Percentiles rank a stretch among this genome's conserved stretches.
Evolutionary conservation across 2,888 invertebrate species (phyloP).

Genomic region (Melanotus villosus): DNA sequence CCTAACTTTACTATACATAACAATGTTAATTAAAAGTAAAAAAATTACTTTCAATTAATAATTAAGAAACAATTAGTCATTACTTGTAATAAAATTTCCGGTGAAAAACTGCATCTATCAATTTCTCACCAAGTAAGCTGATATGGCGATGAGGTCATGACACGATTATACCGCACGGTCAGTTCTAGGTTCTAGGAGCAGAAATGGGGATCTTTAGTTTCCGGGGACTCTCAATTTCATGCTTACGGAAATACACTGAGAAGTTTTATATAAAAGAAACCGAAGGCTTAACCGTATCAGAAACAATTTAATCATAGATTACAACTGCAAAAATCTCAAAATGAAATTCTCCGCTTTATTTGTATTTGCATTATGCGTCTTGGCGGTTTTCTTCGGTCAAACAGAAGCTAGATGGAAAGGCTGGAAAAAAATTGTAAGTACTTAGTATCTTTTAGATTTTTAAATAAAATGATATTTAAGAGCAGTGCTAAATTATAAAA

Average conservation of each 20-base stretch:
- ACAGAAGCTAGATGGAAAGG: conserved; percentile 54
- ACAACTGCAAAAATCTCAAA: conserved; percentile 21
- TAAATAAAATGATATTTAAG: not conserved
- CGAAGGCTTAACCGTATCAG: not conserved
- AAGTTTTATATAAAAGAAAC: not conserved
- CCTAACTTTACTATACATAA: no score
- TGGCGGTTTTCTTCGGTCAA: conserved; percentile 50
- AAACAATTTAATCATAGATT: not conserved
- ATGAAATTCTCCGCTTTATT: conserved; percentile 52
- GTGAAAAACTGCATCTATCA: no score
- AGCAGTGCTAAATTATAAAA: no score
- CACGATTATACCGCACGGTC: no score
- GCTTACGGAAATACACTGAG: not conserved
- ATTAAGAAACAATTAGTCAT: no score
- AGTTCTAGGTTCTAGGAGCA: no score
- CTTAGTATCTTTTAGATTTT: not conserved
- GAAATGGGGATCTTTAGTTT: not conserved
- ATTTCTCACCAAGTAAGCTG: no score
- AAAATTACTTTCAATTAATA: no score
- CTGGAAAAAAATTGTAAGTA: conserved; percentile 53
- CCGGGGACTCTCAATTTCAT: no score
- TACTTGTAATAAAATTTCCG: no score
- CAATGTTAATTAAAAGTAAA: no score
- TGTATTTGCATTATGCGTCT: conserved; percentile 44
- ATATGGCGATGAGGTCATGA: no score